These are phyloP conservation scores for Stenoptilia bipunctidactyla DNA, from an alignment of 2,888 invertebrate genomes.

Conservation along the genomic window DNA sequence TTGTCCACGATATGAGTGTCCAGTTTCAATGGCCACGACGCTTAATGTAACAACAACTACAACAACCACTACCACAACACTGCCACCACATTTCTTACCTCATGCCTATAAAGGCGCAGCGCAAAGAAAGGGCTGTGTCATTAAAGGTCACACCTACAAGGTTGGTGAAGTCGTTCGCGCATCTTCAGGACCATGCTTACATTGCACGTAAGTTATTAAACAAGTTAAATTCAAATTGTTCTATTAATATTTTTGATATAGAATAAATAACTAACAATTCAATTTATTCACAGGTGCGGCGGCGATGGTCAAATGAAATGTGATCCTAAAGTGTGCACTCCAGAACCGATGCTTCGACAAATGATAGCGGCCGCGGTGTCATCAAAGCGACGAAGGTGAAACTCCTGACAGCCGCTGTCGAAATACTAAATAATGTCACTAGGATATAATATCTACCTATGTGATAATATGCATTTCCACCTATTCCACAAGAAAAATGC, in stretches of 20 bases:
- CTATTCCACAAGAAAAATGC: slow-evolving; percentile 66
- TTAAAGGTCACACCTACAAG: slow-evolving; percentile 86
- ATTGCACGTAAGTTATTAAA: slow-evolving; percentile 92
- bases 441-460: slow-evolving; percentile 30
- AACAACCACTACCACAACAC: slow-evolving; percentile 86
- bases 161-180: slow-evolving; percentile 88
- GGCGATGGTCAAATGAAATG: slow-evolving; percentile 95
- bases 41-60: slow-evolving; percentile 89
- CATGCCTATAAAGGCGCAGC: slow-evolving; percentile 84
- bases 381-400: slow-evolving; percentile 80
- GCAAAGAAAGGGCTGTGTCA: slow-evolving; percentile 85
- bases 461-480: slow-evolving; percentile 52
- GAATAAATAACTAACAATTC: no score
- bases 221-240: background rate
- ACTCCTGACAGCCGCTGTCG: slow-evolving; percentile 26
- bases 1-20: slow-evolving; percentile 94
- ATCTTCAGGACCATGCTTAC: slow-evolving; percentile 92
- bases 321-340: slow-evolving; percentile 90
- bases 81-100: slow-evolving; percentile 86
- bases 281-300: slow-evolving; percentile 78
- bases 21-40: slow-evolving; percentile 87
- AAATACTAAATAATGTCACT: slow-evolving; percentile 41
- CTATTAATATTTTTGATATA: no score
- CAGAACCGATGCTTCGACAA: slow-evolving; percentile 90
- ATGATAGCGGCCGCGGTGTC: slow-evolving; percentile 89